phyloP scores from a whole-genome alignment of 2,113 vertebrate genomes.

The Cyprinodon variegatus region DNA sequence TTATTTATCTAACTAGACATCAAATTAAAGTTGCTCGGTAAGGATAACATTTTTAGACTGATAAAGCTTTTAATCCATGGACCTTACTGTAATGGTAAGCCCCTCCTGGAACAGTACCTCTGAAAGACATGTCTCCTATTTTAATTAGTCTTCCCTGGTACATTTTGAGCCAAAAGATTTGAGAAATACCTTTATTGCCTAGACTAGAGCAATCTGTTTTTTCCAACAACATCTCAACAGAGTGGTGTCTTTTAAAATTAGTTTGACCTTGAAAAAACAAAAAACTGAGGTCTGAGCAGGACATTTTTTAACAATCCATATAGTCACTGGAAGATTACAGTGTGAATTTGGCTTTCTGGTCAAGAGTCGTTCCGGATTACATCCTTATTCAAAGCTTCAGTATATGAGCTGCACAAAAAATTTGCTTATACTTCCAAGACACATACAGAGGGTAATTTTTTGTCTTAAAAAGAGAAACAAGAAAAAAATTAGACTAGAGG shows the following conservation, averaged over 20 bases:
- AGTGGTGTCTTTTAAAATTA: neutral
- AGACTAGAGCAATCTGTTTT: constrained; percentile 18
- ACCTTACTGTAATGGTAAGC: neutral
- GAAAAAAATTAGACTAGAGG: neutral
- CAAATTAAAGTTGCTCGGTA: neutral
- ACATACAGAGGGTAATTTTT: constrained; percentile 2
- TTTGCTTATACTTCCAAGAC: neutral
- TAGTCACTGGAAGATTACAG: neutral
- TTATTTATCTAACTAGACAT: neutral
- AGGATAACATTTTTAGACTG: neutral
- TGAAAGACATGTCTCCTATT: neutral
- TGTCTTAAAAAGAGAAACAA: neutral
- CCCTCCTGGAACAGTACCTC: neutral
- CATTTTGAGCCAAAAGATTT: neutral
- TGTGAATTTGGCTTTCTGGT: neutral
- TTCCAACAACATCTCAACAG: neutral
- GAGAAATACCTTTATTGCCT: neutral
- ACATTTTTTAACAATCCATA: neutral
- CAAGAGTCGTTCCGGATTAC: neutral
- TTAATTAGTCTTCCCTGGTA: neutral
- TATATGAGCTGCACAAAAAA: neutral
- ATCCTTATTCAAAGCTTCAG: neutral
- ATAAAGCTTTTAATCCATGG: neutral
- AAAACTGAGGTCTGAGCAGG: neutral
- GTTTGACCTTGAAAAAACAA: constrained; percentile 6